These are phyloP conservation scores for Euura lappo DNA, from an alignment of 1,140 invertebrate genomes.

Conservation along the genomic window DNA sequence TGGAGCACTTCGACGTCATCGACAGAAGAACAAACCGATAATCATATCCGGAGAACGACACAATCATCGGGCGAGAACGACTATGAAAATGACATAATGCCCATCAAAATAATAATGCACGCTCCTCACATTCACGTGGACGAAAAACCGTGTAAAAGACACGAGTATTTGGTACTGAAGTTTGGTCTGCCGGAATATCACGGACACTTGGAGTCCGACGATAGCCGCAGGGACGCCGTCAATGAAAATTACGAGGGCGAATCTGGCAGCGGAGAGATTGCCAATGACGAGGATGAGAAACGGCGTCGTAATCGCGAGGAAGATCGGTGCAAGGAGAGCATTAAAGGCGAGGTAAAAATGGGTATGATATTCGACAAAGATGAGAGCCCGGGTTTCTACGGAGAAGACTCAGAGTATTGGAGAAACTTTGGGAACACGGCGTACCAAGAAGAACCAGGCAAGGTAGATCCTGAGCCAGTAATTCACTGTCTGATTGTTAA, in stretches of 20 bases:
- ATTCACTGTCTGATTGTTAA: not conserved
- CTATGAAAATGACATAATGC: constrained; percentile 18
- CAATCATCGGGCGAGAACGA: not conserved
- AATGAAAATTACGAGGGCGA: constrained; percentile 6
- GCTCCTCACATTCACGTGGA: constrained; percentile 44
- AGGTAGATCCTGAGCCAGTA: not conserved
- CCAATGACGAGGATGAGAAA: not conserved
- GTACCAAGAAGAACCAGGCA: constrained; percentile 18
- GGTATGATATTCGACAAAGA: constrained; percentile 27
- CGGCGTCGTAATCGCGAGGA: constrained; percentile 5
- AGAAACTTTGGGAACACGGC: constrained; percentile 23
- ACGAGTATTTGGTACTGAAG: constrained; percentile 43
- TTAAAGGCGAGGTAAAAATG: not conserved
- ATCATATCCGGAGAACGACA: not conserved
- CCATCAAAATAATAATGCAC: constrained; percentile 45
- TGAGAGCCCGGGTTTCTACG: constrained; percentile 47
- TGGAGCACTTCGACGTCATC: not conserved
- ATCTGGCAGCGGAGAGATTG: constrained; percentile 6
- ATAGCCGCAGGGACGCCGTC: not conserved
- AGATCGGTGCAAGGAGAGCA: constrained; percentile 6
- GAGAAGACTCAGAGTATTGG: constrained; percentile 46
- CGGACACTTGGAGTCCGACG: constrained; percentile 30
- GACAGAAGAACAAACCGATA: not conserved
- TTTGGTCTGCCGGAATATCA: constrained; percentile 37
- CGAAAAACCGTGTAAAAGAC: constrained; percentile 25